Evolutionary conservation across 2,797 vertebrate genomes (phyloP).

Genomic region (Adrianichthys oophorus): DNA sequence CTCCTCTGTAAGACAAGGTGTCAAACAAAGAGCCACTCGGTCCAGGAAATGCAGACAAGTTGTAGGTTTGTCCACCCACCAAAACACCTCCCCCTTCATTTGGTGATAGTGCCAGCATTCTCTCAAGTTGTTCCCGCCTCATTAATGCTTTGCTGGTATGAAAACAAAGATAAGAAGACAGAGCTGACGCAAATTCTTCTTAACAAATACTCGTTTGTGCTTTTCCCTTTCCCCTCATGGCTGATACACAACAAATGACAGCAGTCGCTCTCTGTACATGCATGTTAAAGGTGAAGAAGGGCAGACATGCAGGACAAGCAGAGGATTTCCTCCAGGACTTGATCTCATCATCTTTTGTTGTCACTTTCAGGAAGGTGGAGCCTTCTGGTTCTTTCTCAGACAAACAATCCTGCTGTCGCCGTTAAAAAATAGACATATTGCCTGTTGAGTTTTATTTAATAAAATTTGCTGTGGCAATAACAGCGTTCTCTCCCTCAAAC

Average conservation of each 20-base stretch:
- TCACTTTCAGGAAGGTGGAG: conserved; percentile 70
- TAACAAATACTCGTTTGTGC: conserved; percentile 68
- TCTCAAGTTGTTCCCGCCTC: conserved; percentile 5
- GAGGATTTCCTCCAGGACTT: conserved; percentile 71
- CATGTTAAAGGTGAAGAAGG: conserved; percentile 36
- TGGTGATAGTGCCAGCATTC: conserved; percentile 17
- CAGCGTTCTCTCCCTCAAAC: conserved; percentile 56
- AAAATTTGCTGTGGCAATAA: conserved; percentile 68
- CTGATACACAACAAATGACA: conserved; percentile 35
- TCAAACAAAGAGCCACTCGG: conserved; percentile 75
- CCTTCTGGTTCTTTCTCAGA: conserved; percentile 56
- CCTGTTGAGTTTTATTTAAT: conserved; percentile 67
- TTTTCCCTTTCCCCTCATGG: conserved; percentile 22
- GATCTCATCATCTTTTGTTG: conserved; percentile 80
- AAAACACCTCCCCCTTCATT: conserved; percentile 12
- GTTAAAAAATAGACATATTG: conserved; percentile 72
- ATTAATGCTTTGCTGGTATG: conserved; percentile 34
- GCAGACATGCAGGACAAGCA: conserved; percentile 53
- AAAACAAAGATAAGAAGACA: conserved; percentile 55
- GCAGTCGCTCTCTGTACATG: conserved; percentile 28
- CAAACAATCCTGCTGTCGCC: conserved; percentile 42
- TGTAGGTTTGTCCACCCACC: conserved; percentile 56
- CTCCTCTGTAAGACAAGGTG: conserved; percentile 73
- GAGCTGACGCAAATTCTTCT: conserved; percentile 55
- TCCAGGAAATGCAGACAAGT: conserved; percentile 69